A percentile compares a stretch with the other conserved stretches of the same genome.
phyloP scores from a whole-genome alignment of 2,797 vertebrate species.

The Pangasius mekongensis region DNA sequence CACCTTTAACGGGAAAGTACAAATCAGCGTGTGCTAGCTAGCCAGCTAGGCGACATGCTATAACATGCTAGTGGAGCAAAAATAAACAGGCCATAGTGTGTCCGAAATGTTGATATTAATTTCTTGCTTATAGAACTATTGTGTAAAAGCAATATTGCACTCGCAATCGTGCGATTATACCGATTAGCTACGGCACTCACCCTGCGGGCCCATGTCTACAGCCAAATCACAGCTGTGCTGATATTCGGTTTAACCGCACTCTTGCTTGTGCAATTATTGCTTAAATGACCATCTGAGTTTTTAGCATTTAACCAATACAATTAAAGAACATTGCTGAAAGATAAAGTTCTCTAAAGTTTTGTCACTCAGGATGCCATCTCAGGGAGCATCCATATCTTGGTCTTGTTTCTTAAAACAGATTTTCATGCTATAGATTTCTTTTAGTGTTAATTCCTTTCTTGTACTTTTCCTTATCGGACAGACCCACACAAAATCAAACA shows the following conservation, averaged over 20 bases:
- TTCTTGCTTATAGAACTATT: neutral
- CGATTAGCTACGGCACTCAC: neutral
- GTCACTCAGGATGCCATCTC: neutral
- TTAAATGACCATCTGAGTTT: neutral
- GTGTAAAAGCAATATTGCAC: neutral
- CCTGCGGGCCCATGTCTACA: neutral
- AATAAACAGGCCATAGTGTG: neutral
- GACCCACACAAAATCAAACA: conserved; percentile 5
- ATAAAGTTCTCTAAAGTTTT: neutral
- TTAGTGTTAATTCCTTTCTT: conserved; percentile 7
- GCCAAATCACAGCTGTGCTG: neutral
- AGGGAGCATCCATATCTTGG: neutral
- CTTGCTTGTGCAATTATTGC: neutral
- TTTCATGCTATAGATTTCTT: neutral
- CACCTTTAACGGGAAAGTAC: neutral
- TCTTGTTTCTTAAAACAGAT: no score
- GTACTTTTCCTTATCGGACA: conserved; percentile 6
- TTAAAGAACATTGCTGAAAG: neutral
- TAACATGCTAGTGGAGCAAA: neutral
- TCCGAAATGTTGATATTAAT: conserved; percentile 3
- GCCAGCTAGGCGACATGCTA: neutral
- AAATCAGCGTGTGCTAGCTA: no score
- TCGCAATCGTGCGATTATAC: neutral
- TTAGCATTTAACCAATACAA: neutral
- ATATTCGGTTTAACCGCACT: neutral